Evolutionary conservation across 2,888 invertebrate genomes (phyloP).

Genomic region (Lottia gigantea): DNA sequence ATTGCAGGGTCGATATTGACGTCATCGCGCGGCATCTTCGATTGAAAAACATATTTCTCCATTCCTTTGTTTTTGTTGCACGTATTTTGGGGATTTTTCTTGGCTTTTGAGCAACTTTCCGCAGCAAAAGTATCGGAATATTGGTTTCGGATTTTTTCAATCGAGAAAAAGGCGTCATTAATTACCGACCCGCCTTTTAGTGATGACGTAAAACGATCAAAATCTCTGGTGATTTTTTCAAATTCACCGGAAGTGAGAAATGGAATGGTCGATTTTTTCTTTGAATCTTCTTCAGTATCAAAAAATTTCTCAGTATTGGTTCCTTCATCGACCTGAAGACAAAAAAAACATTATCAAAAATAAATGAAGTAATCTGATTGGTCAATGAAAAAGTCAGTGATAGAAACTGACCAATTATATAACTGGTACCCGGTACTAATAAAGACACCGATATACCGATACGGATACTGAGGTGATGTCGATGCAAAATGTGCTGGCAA

Average conservation of each 20-base stretch:
- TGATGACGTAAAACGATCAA: constrained; percentile 9
- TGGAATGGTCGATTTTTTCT: background rate
- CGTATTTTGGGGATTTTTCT: background rate
- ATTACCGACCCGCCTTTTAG: constrained; percentile 9
- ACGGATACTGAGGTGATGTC: too few species aligned
- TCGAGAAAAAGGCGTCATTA: constrained; percentile 10
- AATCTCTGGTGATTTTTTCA: constrained; percentile 5
- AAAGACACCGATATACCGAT: too few species aligned
- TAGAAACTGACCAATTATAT: too few species aligned
- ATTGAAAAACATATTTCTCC: background rate
- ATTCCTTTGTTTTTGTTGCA: background rate
- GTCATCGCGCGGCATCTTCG: background rate
- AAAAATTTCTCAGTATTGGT: background rate
- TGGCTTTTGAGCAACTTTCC: background rate
- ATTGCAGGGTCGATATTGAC: background rate
- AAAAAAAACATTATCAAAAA: too few species aligned
- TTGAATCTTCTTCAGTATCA: background rate
- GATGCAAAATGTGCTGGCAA: too few species aligned
- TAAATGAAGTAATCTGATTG: too few species aligned
- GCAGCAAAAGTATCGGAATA: background rate
- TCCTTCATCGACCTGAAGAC: background rate
- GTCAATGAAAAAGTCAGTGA: too few species aligned
- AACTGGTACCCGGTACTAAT: too few species aligned
- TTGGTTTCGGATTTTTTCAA: constrained; percentile 14
- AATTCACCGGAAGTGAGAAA: background rate